Conservation (phyloP, 2,113 vertebrate species). For the Trematocara variabile region DNA sequence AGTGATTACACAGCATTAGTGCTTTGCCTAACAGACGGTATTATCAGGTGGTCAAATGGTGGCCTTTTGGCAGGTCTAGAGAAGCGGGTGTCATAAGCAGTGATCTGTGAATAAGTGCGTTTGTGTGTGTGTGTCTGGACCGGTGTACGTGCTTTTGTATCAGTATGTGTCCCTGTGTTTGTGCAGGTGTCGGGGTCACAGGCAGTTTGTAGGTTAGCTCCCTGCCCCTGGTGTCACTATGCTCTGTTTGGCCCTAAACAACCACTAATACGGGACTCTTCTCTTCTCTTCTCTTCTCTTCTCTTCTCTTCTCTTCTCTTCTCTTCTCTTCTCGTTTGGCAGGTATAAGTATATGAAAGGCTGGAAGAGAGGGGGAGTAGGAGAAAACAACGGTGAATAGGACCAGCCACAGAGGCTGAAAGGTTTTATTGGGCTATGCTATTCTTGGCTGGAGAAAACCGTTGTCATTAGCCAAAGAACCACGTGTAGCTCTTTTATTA, state of each 20-base stretch:
- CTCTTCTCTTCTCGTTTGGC: not conserved
- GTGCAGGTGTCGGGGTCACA: conserved; percentile 65
- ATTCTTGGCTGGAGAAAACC: conserved; percentile 41
- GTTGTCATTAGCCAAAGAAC: conserved; percentile 33
- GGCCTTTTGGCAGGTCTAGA: conserved; percentile 35
- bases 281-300: not conserved
- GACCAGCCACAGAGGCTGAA: not conserved
- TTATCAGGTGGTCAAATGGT: conserved; percentile 33
- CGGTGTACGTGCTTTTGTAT: conserved; percentile 3
- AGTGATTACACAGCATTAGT: conserved; percentile 45
- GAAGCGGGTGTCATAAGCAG: conserved; percentile 11
- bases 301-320: not conserved
- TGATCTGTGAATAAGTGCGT: conserved; percentile 25
- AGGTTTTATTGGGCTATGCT: conserved; percentile 24
- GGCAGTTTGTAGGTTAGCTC: conserved; percentile 55
- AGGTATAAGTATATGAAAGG: not conserved
- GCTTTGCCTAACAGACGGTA: conserved; percentile 41
- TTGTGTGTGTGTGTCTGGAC: not conserved
- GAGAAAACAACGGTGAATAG: conserved; percentile 1
- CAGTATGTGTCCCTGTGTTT: conserved; percentile 25
- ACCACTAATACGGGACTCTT: not conserved
- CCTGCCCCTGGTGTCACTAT: conserved; percentile 42
- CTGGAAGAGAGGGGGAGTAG: not conserved
- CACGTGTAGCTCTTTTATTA: conserved; percentile 51
- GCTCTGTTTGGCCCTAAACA: conserved; percentile 61